phyloP scores from a whole-genome alignment of 1,140 invertebrate species.

The Cydia fagiglandana region DNA sequence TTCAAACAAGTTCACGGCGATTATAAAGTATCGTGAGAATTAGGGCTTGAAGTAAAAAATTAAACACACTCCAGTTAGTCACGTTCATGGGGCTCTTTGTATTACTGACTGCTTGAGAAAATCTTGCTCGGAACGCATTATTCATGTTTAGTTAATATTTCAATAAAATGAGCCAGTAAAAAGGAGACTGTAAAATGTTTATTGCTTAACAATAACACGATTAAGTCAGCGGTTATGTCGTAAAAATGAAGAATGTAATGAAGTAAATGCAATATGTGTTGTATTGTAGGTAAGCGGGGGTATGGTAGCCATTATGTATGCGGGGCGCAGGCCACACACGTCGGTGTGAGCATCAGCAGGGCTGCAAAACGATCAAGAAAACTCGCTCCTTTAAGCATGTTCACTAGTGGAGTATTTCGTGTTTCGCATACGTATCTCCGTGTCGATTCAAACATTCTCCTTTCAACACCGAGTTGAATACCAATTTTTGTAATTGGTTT shows the following conservation, averaged over 20 bases:
- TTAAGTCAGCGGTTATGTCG: constrained; percentile 45
- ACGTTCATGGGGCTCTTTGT: background rate
- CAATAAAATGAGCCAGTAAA: constrained; percentile 1
- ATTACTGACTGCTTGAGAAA: background rate
- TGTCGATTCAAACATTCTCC: constrained; percentile 6
- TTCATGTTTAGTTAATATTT: constrained; percentile 4
- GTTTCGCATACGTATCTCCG: constrained; percentile 34
- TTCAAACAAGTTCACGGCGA: constrained; percentile 40
- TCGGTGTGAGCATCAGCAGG: constrained; percentile 30
- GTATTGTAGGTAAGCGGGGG: constrained; percentile 36
- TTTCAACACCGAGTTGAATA: constrained; percentile 12
- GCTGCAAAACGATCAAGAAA: constrained; percentile 37
- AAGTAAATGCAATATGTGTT: constrained; percentile 44
- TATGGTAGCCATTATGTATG: constrained; percentile 40
- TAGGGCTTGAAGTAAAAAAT: constrained; percentile 30
- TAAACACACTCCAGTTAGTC: background rate
- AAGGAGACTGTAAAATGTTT: constrained; percentile 14
- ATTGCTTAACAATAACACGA: constrained; percentile 41
- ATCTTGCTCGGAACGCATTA: background rate
- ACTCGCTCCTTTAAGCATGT: constrained; percentile 6
- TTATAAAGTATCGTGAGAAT: constrained; percentile 47
- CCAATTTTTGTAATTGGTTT: constrained; percentile 17
- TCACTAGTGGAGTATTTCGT: constrained; percentile 33
- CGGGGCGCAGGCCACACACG: constrained; percentile 42
- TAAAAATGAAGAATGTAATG: constrained; percentile 45